These are phyloP conservation scores for Pammene aurita DNA, from an alignment of 2,888 invertebrate species.

Conservation along the genomic window DNA sequence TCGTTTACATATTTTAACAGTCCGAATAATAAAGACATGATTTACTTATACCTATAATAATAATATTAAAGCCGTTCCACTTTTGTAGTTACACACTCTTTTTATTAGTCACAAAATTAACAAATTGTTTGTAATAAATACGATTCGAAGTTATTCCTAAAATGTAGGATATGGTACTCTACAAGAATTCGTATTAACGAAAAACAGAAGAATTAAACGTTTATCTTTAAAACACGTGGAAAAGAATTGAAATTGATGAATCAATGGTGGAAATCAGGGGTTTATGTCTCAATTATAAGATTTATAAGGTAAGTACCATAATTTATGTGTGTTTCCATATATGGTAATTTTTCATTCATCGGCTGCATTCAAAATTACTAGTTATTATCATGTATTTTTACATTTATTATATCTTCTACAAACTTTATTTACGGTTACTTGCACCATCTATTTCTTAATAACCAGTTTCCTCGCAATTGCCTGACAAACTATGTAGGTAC, in stretches of 20 bases:
- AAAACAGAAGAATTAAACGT: background rate
- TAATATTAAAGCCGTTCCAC: too few species aligned
- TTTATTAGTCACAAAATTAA: too few species aligned
- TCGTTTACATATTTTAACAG: slow-evolving; percentile 1
- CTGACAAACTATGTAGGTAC: background rate
- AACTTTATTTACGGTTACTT: background rate
- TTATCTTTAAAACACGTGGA: background rate
- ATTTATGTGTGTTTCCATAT: background rate
- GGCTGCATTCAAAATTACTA: background rate
- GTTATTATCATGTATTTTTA: too few species aligned
- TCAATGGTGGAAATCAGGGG: background rate
- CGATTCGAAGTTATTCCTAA: background rate
- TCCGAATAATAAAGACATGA: background rate
- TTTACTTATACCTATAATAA: too few species aligned
- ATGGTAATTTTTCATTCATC: background rate
- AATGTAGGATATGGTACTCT: too few species aligned
- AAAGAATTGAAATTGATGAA: too few species aligned
- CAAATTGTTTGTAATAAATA: too few species aligned
- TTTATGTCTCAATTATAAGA: background rate
- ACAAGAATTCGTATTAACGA: background rate
- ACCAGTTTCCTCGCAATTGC: slow-evolving; percentile 17
- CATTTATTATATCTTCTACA: background rate
- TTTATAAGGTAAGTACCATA: background rate
- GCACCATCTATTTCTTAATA: slow-evolving; percentile 12
- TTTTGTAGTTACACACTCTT: too few species aligned